A percentile compares a stretch with the other conserved stretches of the same genome.
These are phyloP conservation scores for Meghimatium bilineatum DNA, from an alignment of 2,888 invertebrate species.

Conservation along the genomic window DNA sequence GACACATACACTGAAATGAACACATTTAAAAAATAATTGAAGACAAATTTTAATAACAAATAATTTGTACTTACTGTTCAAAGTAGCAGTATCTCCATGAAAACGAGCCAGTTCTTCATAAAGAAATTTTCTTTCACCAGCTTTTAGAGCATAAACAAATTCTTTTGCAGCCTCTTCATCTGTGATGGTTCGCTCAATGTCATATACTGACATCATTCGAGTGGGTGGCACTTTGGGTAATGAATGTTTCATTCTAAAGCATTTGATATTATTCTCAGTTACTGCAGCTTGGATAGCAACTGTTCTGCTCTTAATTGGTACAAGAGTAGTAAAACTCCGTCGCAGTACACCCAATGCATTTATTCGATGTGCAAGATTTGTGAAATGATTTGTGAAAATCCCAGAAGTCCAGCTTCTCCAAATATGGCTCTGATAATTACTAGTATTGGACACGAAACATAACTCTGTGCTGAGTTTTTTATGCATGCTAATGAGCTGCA, in stretches of 20 bases:
- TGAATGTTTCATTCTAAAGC: conserved; percentile 37
- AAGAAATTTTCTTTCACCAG: conserved; percentile 42
- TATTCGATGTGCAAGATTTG: not conserved
- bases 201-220: conserved; percentile 39
- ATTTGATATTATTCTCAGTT: not conserved
- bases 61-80: conserved; percentile 13
- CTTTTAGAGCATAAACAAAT: conserved; percentile 51
- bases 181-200: conserved; percentile 45
- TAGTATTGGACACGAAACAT: not conserved
- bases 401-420: not conserved
- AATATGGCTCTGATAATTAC: not conserved
- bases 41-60: not conserved
- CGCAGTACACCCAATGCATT: not conserved
- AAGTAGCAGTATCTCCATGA: conserved; percentile 20
- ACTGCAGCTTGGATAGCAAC: not conserved
- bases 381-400: not conserved
- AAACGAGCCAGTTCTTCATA: conserved; percentile 43
- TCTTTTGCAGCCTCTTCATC: conserved; percentile 49
- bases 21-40: not conserved
- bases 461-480: not conserved
- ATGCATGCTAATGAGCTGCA: not conserved
- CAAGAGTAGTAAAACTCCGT: conserved; percentile 4
- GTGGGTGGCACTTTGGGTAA: conserved; percentile 44
- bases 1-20: too few species aligned
- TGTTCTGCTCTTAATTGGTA: not conserved